Base-by-base conservation (phyloP, 2,888 invertebrate species). In the Nemotelus nigrinus region DNA sequence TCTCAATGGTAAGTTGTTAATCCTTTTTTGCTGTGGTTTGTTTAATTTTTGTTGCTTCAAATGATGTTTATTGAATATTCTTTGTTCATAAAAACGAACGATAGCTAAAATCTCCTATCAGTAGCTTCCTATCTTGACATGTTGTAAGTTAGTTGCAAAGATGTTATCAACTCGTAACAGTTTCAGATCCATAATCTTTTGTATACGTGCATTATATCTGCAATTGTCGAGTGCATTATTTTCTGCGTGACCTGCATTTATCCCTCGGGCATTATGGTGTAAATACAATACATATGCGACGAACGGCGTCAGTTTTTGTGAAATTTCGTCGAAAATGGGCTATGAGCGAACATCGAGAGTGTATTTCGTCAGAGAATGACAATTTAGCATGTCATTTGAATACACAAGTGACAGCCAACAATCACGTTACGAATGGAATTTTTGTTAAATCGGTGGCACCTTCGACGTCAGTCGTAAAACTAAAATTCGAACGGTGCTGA, bases 1-100 rank as follows among this genome's bases (percentile, higher is more conserved):
- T 95, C 84, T 94, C 95, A 86, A 95, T 95, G 95, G 96, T 95
- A 87, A 93, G 94, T 92, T 47, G 3, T 3, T 44, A 45, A 5
- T 58, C 10, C 8, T 58, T 58, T n/a, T 4, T 10, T 5, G 58
- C 58, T 58, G 50, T 50, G 50, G 8, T 50, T 50, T 8, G 8
- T 50, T 50, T 50, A 5, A 1, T 50, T 50, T 50, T 50, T 5
- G 6, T 50, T 50, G 5, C 6, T 50, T 50, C 50, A 50, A 50
- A 50, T 50, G 50, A 5, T 50, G 6, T 50, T 50, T 8, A 5
- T 50, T 50, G 5, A 50, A 10, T 50, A 50, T 50, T 50, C 50
- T 10, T 50, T 50, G 5, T 10, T 50, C 5, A 5, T 50, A 10
- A 4, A 57, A 57, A 8, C 25, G 25, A 25, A 25, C 10, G 25